Evolutionary conservation across 2,888 invertebrate species (phyloP).

Genomic region (Drosophila cyrtoloma): DNA sequence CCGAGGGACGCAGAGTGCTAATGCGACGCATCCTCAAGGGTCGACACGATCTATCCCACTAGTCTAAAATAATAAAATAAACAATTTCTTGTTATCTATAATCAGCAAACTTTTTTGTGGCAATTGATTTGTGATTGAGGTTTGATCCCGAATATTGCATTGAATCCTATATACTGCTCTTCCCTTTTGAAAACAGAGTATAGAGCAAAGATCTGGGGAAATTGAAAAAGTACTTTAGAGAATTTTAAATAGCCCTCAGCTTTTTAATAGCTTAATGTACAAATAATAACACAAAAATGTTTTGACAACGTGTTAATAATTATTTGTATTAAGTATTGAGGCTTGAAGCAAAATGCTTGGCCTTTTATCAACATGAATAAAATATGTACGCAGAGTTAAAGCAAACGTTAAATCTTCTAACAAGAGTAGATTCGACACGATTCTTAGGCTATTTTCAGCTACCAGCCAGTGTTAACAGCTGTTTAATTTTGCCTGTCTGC

Average conservation of each 20-base stretch:
- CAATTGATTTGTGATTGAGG: background rate
- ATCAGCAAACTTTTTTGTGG: background rate
- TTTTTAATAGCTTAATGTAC: background rate
- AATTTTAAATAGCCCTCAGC: background rate
- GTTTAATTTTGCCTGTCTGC: background rate
- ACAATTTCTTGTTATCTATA: background rate
- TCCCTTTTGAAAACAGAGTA: too few species aligned
- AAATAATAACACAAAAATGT: background rate
- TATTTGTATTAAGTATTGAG: background rate
- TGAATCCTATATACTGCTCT: background rate
- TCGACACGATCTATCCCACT: conserved; percentile 89
- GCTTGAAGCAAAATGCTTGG: background rate
- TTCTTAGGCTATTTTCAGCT: background rate
- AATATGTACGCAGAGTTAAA: background rate
- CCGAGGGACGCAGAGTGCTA: conserved; percentile 88
- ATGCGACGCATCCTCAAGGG: conserved; percentile 93
- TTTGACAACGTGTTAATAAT: background rate
- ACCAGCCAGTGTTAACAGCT: background rate
- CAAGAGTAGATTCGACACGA: background rate
- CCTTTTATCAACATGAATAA: background rate
- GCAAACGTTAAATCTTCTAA: background rate
- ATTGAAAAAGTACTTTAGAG: background rate
- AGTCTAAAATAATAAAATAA: conserved; percentile 19
- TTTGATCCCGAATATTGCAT: background rate
- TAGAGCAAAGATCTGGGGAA: background rate